phyloP scores from a whole-genome alignment of 2,888 invertebrate genomes.

The Rhagium mordax region DNA sequence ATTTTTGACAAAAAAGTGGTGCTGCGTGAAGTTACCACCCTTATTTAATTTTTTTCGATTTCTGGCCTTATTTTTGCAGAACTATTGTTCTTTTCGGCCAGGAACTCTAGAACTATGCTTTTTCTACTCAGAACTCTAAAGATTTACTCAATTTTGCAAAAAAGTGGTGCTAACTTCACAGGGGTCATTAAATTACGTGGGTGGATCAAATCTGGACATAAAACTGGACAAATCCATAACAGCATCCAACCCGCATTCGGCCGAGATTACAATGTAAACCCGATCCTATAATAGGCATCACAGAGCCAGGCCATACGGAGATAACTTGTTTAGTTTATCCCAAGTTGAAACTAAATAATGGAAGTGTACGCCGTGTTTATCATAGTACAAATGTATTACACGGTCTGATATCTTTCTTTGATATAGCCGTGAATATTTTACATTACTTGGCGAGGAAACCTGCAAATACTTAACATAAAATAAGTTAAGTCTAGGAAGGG shows the following conservation, averaged over 20 bases:
- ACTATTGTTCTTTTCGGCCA: no score
- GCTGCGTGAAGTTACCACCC: no score
- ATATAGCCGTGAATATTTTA: constrained; percentile 50
- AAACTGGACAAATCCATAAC: constrained; percentile 12
- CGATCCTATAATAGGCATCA: constrained; percentile 21
- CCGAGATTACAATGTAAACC: not conserved
- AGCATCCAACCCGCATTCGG: not conserved
- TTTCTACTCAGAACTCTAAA: no score
- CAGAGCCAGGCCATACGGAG: constrained; percentile 16
- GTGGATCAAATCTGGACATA: constrained; percentile 11
- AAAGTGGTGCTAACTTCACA: no score
- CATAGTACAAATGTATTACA: constrained; percentile 52
- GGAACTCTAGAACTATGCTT: no score
- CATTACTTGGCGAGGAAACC: constrained; percentile 49
- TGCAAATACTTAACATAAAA: constrained; percentile 45
- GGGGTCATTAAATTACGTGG: no score
- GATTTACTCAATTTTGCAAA: no score
- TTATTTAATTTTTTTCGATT: no score
- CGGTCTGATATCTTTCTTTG: constrained; percentile 45
- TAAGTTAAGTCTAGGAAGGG: constrained; percentile 49
- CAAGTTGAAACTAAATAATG: constrained; percentile 32
- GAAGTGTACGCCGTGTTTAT: constrained; percentile 46
- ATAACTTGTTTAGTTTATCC: constrained; percentile 29
- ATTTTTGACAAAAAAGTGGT: no score
- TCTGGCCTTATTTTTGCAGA: no score